Conservation (phyloP, 2,113 vertebrate species). For the Caretta caretta region DNA sequence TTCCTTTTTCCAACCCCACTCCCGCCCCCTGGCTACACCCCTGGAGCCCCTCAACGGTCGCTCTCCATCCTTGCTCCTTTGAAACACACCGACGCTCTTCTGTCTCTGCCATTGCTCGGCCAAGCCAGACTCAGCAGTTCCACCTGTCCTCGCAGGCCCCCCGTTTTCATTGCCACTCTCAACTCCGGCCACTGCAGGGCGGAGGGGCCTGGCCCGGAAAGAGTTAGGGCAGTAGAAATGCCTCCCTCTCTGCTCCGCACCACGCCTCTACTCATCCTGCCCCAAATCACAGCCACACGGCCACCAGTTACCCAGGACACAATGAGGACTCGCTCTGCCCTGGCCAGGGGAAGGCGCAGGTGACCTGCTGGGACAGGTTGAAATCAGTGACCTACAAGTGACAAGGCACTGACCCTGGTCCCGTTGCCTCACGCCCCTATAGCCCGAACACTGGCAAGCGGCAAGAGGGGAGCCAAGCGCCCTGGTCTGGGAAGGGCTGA, state of each 20-base stretch:
- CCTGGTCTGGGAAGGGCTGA: neutral
- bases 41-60: too few species aligned
- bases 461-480: neutral
- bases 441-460: neutral
- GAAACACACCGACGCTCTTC: too few species aligned
- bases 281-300: neutral
- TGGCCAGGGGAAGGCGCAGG: neutral
- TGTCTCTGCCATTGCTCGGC: too few species aligned
- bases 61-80: neutral
- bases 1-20: neutral
- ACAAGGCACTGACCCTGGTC: too few species aligned
- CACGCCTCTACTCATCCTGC: neutral
- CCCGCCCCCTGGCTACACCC: too few species aligned
- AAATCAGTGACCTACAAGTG: neutral
- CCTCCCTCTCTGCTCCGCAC: neutral
- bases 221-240: fast-evolving
- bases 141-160: fast-evolving
- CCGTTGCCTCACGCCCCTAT: too few species aligned
- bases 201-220: neutral
- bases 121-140: too few species aligned
- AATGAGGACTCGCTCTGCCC: neutral
- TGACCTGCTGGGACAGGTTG: neutral
- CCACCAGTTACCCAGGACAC: neutral
- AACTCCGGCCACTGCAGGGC: neutral
- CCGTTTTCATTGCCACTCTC: neutral